Conservation (phyloP, 2,888 invertebrate species). For the Teinopalpus imperialis region DNA sequence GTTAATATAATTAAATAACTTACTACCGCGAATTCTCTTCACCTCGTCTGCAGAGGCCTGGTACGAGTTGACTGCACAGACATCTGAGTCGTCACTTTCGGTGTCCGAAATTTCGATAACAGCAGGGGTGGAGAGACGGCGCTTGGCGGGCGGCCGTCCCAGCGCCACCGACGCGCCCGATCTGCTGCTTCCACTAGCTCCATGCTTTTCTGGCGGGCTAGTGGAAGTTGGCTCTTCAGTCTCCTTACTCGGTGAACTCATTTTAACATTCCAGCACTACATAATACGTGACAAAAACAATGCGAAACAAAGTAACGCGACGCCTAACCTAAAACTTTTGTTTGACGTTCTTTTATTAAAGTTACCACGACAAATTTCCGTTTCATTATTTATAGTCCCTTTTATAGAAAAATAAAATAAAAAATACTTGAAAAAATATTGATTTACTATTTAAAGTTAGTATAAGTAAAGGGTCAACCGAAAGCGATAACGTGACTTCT, state of each 20-base stretch:
- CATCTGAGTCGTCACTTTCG: slow-evolving; percentile 75
- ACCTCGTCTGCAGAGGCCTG: slow-evolving; percentile 76
- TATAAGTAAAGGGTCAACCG: too few relatives aligned
- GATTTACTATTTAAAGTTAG: too few relatives aligned
- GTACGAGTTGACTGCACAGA: slow-evolving; percentile 76
- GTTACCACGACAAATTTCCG: too few relatives aligned
- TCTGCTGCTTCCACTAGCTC: slow-evolving; percentile 37
- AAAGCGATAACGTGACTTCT: too few relatives aligned
- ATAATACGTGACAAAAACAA: slow-evolving; percentile 70
- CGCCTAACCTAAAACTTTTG: slow-evolving; percentile 71
- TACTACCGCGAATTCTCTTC: slow-evolving; percentile 74
- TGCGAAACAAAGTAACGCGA: slow-evolving; percentile 65
- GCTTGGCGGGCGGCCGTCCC: slow-evolving; percentile 62
- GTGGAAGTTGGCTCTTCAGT: slow-evolving; percentile 64
- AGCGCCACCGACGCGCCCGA: slow-evolving; percentile 39
- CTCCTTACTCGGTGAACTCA: slow-evolving; percentile 69
- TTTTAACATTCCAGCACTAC: slow-evolving; percentile 59
- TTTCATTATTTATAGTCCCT: too few relatives aligned
- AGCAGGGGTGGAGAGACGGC: slow-evolving; percentile 55
- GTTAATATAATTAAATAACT: slow-evolving; percentile 29
- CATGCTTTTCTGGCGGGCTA: slow-evolving; percentile 42
- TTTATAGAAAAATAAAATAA: too few relatives aligned
- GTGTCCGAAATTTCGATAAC: slow-evolving; percentile 77
- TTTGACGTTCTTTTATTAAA: slow-evolving; percentile 49
- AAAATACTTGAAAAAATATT: too few relatives aligned